A percentile compares a stretch with the other conserved stretches of the same genome.
Evolutionary conservation across 1,140 invertebrate species (phyloP).

Genomic region (Dysdera silvatica): DNA sequence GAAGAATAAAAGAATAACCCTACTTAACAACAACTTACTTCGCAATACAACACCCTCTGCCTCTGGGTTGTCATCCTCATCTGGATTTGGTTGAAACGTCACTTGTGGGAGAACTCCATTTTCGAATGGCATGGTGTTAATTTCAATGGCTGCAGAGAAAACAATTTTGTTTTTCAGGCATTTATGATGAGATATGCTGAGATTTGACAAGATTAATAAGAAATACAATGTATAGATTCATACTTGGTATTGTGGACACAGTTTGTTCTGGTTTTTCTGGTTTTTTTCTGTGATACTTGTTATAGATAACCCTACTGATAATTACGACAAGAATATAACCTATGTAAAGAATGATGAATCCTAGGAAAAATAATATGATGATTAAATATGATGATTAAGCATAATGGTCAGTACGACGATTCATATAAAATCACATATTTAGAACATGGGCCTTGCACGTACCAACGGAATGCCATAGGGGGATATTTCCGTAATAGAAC

Average conservation of each 20-base stretch:
- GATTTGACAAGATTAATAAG: no score
- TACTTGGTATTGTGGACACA: no score
- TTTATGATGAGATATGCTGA: no score
- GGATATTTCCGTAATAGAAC: conserved; percentile 46
- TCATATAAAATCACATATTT: not conserved
- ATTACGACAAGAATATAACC: conserved; percentile 56
- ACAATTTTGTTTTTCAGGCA: no score
- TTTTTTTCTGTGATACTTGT: conserved; percentile 28
- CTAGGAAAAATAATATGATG: conserved; percentile 38
- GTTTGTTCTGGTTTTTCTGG: no score
- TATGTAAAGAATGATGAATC: conserved; percentile 52
- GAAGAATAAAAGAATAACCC: no score
- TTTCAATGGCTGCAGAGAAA: conserved; percentile 5
- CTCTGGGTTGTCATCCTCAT: conserved; percentile 26
- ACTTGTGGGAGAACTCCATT: not conserved
- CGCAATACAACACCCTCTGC: conserved; percentile 26
- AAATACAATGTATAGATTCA: no score
- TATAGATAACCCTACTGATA: conserved; percentile 43
- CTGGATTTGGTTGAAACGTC: conserved; percentile 7
- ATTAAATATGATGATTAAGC: not conserved
- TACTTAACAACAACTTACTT: conserved; percentile 27
- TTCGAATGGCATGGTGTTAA: no score
- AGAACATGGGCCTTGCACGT: conserved; percentile 13
- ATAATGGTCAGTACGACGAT: not conserved
- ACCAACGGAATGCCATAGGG: conserved; percentile 48